A percentile compares a stretch with the other conserved stretches of the same genome.
Conservation (phyloP, 2,113 vertebrate genomes). For the Shinisaurus crocodilurus region DNA sequence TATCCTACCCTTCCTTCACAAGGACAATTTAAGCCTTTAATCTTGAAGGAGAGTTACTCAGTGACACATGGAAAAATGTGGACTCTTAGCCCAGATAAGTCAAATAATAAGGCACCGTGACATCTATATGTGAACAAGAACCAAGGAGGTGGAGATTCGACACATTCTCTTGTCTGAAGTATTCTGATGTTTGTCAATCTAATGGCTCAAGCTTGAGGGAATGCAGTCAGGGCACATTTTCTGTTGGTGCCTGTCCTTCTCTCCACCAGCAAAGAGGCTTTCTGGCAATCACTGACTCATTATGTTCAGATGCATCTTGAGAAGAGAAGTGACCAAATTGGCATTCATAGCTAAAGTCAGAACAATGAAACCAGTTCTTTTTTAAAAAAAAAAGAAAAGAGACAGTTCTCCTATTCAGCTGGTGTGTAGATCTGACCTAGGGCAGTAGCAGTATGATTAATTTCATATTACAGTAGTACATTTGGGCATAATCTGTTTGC, state of each 20-base stretch:
- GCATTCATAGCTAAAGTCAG: slow-evolving; percentile 40
- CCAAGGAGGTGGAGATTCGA: not conserved
- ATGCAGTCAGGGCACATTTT: slow-evolving; percentile 21
- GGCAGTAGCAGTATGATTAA: not conserved
- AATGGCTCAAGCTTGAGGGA: slow-evolving; percentile 30
- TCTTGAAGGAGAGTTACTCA: not conserved
- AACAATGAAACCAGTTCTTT: slow-evolving; percentile 18
- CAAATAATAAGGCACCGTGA: not conserved
- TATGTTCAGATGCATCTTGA: slow-evolving; percentile 42
- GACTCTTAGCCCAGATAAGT: not conserved
- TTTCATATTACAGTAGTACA: slow-evolving; percentile 21
- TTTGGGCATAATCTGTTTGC: not conserved
- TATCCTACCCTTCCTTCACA: not conserved
- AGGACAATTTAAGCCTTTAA: not conserved
- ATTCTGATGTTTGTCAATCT: not conserved
- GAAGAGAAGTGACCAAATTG: slow-evolving; percentile 44
- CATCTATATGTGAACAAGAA: not conserved
- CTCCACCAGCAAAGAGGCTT: not conserved
- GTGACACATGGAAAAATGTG: not conserved
- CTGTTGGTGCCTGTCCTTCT: slow-evolving; percentile 12
- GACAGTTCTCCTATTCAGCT: not conserved
- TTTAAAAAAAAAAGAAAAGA: slow-evolving; percentile 7
- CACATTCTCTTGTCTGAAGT: slow-evolving; percentile 3
- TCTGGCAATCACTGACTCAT: slow-evolving; percentile 25
- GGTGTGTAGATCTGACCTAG: slow-evolving; percentile 17